These are phyloP conservation scores for Chitala chitala DNA, from an alignment of 2,113 vertebrate genomes.

Conservation along the genomic window DNA sequence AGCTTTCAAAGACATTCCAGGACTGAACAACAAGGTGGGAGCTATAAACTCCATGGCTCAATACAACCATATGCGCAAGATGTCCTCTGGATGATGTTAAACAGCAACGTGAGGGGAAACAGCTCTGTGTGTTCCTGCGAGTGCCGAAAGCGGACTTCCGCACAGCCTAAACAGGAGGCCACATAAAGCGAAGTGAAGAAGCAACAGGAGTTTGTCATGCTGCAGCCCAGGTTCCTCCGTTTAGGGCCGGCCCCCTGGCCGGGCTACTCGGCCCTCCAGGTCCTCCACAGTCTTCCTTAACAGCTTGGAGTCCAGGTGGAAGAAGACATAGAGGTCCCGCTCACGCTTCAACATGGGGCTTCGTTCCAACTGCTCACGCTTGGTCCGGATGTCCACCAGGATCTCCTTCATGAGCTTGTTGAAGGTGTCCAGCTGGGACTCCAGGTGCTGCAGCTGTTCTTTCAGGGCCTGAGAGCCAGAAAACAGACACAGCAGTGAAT, in stretches of 20 bases:
- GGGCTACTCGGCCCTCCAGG: conserved; percentile 62
- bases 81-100: background rate
- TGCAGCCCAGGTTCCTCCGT: no score
- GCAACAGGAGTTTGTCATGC: background rate
- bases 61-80: background rate
- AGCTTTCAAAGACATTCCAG: background rate
- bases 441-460: conserved; percentile 62
- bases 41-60: no score
- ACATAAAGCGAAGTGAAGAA: background rate
- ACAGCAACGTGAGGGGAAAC: background rate
- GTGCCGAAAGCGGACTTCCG: background rate
- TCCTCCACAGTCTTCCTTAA: conserved; percentile 74
- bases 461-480: conserved; percentile 81
- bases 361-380: conserved; percentile 69
- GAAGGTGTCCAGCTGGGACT: conserved; percentile 66
- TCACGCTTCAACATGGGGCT: conserved; percentile 66
- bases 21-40: background rate
- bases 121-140: background rate
- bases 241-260: conserved; percentile 33
- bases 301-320: conserved; percentile 69
- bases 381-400: conserved; percentile 70
- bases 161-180: no score
- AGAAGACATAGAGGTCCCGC: conserved; percentile 80
- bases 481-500: no score
- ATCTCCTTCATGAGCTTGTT: conserved; percentile 68